phyloP scores from a whole-genome alignment of 2,113 vertebrate species.

The Scartelaos histophorus region DNA sequence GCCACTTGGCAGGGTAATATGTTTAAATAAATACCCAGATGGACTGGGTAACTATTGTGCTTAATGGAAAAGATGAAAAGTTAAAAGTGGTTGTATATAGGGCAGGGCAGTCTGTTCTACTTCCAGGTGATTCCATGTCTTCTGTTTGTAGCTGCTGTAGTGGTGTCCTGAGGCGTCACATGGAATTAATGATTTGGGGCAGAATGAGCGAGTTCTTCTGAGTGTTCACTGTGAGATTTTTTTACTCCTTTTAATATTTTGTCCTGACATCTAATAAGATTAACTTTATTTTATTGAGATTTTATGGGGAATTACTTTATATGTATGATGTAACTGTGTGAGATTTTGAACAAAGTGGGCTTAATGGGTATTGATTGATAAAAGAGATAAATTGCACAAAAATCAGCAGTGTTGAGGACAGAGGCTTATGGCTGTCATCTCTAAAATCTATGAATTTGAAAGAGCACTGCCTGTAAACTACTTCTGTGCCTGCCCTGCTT shows the following conservation, averaged over 20 bases:
- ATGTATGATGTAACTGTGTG: slow-evolving; percentile 53
- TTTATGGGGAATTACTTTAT: slow-evolving; percentile 68
- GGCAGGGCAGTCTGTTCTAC: slow-evolving; percentile 8
- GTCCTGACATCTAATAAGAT: slow-evolving; percentile 69
- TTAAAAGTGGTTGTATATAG: slow-evolving; percentile 6
- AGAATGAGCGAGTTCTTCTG: slow-evolving; percentile 48
- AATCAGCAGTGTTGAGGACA: slow-evolving; percentile 27
- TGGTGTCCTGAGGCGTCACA: slow-evolving; percentile 23
- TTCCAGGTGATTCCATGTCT: slow-evolving; percentile 20
- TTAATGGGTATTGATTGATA: slow-evolving; percentile 34
- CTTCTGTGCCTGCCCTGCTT: slow-evolving; percentile 42
- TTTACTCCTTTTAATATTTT: slow-evolving; percentile 63
- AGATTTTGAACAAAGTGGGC: slow-evolving; percentile 57
- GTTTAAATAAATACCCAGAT: slow-evolving; percentile 8
- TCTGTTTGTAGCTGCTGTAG: slow-evolving; percentile 64
- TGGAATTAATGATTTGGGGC: slow-evolving; percentile 30
- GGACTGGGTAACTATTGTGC: slow-evolving; percentile 20
- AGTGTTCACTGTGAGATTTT: slow-evolving; percentile 74
- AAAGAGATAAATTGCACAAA: slow-evolving; percentile 30
- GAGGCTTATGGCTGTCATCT: slow-evolving; percentile 28
- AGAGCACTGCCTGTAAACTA: slow-evolving; percentile 33
- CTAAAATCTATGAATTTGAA: slow-evolving; percentile 50
- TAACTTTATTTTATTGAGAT: slow-evolving; percentile 77
- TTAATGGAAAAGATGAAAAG: slow-evolving; percentile 5
- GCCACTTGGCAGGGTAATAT: slow-evolving; percentile 10